Base-by-base conservation (phyloP, 2,797 vertebrate genomes). In the Anguilla obscura region DNA sequence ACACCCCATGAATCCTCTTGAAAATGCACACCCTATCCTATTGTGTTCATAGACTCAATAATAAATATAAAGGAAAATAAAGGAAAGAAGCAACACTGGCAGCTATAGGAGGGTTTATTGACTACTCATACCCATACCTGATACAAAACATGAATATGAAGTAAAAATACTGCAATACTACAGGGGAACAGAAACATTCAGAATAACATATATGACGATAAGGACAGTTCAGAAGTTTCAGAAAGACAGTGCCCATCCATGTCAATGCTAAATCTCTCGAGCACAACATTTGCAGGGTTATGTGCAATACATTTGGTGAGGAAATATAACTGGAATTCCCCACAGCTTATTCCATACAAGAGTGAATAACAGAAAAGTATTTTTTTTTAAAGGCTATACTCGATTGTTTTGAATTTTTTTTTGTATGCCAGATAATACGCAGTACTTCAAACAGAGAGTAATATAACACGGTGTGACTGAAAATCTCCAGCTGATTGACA, bases 341-440 rank as follows among this genome's bases (percentile, higher is more conserved):
- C 89, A 76, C 91, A 95, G 94, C 93, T 95, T 95, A 94, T 93
- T 85, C 69, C 74, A 58, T 93, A 58, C n/a, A 84, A 87, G 45
- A 83, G 60, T 69, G 36, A 84, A 89, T 66, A 16, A 40, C 18
- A 80, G 52, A 48, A 69, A 27, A 40, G 9, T 3, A 16, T 58
- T 24, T 18, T 63, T 66, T 27, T 27, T 3, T 18, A 27, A 69
- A 82, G 40, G 21, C 79, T n/a, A 82, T n/a, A 48, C 6, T 82
- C 45, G 27, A 40, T 45, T 45, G 40, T 9, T 36, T 76, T 30
- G 14, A 5, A 76, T 30, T 12, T 30, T 40, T 50, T 48, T 24
- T n/a, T 10, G 79, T 50, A 10, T n/a, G 45, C 18, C 8, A 82
- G 16, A 79, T 21, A 79, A 50, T 79, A 12, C 1, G 14, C 36